Conservation (phyloP, 2,113 vertebrate species). For the Thamnophis sirtalis region DNA sequence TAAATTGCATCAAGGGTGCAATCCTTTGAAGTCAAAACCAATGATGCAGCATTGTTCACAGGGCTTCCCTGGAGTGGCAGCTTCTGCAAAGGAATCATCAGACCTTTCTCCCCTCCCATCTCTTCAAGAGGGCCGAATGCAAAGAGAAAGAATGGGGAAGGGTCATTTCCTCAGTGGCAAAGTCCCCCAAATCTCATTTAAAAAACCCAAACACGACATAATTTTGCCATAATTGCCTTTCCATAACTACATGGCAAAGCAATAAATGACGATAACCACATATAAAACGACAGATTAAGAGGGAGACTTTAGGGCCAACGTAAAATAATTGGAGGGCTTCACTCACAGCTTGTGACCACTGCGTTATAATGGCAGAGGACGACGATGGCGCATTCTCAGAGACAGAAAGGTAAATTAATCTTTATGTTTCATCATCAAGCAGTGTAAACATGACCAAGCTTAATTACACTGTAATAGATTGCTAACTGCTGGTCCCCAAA, state of each 20-base stretch:
- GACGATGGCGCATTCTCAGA: neutral
- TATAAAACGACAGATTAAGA: constrained; percentile 45
- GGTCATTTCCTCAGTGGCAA: constrained; percentile 2
- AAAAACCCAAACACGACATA: constrained; percentile 30
- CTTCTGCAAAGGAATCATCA: neutral
- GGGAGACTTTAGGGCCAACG: constrained; percentile 37
- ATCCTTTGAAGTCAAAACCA: constrained; percentile 27
- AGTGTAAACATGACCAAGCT: constrained; percentile 60
- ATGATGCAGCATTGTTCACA: constrained; percentile 20
- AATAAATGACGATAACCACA: constrained; percentile 42
- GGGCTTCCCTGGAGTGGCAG: neutral
- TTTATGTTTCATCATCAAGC: constrained; percentile 57
- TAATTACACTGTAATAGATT: constrained; percentile 57
- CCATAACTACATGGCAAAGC: constrained; percentile 24
- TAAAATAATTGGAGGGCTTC: constrained; percentile 56
- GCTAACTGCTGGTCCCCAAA: constrained; percentile 37
- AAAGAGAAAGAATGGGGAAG: neutral
- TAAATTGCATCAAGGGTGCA: neutral
- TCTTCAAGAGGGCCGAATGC: neutral
- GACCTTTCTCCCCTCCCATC: neutral
- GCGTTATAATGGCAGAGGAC: constrained; percentile 42
- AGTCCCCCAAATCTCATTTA: neutral
- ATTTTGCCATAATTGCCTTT: constrained; percentile 29
- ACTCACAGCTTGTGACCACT: constrained; percentile 34
- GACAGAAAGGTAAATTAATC: constrained; percentile 60